Evolutionary conservation across 2,797 vertebrate species (phyloP), one percentile per base, ranked within the genome.

Genomic region (Hozukius guyotensis): DNA sequence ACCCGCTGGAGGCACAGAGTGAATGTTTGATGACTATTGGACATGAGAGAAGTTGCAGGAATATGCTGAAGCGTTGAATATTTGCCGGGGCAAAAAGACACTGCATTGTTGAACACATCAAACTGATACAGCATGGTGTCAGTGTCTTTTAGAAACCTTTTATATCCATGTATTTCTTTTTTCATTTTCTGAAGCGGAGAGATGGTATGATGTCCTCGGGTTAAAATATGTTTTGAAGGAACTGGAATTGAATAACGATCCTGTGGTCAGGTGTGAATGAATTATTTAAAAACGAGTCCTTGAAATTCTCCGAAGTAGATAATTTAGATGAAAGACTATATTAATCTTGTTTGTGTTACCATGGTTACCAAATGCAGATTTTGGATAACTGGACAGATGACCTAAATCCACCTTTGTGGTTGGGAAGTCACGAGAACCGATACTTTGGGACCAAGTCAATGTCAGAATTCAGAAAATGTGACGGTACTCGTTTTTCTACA

Each of bases 1-100:
- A 92, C 72, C 27, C 4, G 36, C 69, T 80, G 71, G 55, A 73
- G 77, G 76, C 71, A 57, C 65, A 64, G 27, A 75, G 66, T 83
- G 81, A 88, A 88, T 89, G 87, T 70, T 77, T 78, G 72, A 90
- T 90, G 75, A 88, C 69, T 80, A 31, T 73, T 86, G 72, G 83
- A 81, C 80, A 65, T 66, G 27, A 81, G 78, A 84, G 76, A 81
- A 78, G 62, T 76, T 38, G 27, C 27, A 49, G 46, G 66, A 84
- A 87, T 88, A 62, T 82, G 69, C 78, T 81, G 78, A 84, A 66
- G 72, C 70, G 53, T 24, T 61, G 29, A 77, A 55, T 68, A 64
- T 76, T 77, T 73, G 63, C 57, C 38, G 36, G 22, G 57, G 80
- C 64, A 80, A n/a, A 72, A 53, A 67, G 16, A 55, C 61, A 36